Evolutionary conservation across 2,888 invertebrate genomes (phyloP).

Genomic region (Lithophane leautieri): DNA sequence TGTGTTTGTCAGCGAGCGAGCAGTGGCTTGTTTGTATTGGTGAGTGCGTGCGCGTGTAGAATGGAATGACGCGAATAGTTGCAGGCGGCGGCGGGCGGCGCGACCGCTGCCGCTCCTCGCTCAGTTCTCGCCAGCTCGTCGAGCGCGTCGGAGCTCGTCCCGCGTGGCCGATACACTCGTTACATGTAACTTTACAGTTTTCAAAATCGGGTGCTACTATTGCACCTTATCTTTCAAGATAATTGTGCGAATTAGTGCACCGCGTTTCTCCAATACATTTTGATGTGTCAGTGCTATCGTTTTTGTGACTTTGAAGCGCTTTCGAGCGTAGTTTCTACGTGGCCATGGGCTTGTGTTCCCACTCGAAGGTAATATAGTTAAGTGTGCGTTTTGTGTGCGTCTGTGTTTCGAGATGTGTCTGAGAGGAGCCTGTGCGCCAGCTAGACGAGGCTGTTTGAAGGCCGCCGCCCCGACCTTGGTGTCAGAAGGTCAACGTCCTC

Average conservation of each 20-base stretch:
- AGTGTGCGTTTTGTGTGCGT: constrained; percentile 79
- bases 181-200: constrained; percentile 71
- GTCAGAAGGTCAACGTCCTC: constrained; percentile 89
- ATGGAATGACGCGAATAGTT: constrained; percentile 88
- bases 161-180: constrained; percentile 82
- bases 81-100: constrained; percentile 78
- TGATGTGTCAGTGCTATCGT: constrained; percentile 77
- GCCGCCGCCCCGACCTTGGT: constrained; percentile 89
- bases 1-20: constrained; percentile 79
- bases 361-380: constrained; percentile 86
- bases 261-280: constrained; percentile 70
- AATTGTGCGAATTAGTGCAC: constrained; percentile 85
- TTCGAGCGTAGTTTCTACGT: constrained; percentile 82
- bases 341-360: constrained; percentile 87
- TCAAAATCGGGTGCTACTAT: constrained; percentile 77
- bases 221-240: constrained; percentile 85
- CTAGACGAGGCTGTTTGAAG: constrained; percentile 89
- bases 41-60: constrained; percentile 87
- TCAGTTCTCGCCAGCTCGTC: constrained; percentile 84
- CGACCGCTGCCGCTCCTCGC: constrained; percentile 70
- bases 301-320: constrained; percentile 79
- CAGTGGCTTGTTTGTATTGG: constrained; percentile 85
- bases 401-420: constrained; percentile 77
- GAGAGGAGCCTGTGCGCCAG: constrained; percentile 80
- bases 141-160: constrained; percentile 84